These are phyloP conservation scores for Planiliza haematocheilus DNA, from an alignment of 2,113 vertebrate genomes.

Conservation along the genomic window DNA sequence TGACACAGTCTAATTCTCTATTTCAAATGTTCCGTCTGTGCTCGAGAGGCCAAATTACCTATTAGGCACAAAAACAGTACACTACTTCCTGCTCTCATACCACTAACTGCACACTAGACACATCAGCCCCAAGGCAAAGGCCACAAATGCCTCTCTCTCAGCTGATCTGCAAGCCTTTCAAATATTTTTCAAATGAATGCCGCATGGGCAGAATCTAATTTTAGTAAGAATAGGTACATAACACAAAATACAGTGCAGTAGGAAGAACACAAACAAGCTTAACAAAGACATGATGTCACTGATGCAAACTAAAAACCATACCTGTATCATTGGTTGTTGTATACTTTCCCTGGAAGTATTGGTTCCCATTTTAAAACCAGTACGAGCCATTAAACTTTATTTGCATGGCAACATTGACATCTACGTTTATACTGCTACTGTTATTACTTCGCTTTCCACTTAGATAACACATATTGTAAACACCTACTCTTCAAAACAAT, in stretches of 20 bases:
- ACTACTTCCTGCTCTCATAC: slow-evolving; percentile 10
- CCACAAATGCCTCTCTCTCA: slow-evolving; percentile 46
- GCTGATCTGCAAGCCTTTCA: slow-evolving; percentile 38
- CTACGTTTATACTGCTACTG: background rate
- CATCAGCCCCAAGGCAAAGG: slow-evolving; percentile 29
- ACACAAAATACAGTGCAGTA: background rate
- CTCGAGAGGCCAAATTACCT: background rate
- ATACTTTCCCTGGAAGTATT: background rate
- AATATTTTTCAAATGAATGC: slow-evolving; percentile 15
- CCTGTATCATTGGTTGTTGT: background rate
- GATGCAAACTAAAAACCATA: background rate
- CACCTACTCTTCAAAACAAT: background rate
- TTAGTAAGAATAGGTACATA: background rate
- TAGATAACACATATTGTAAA: too few species aligned
- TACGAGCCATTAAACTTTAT: background rate
- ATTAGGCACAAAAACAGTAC: slow-evolving; percentile 23
- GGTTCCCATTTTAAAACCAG: background rate
- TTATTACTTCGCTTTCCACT: background rate
- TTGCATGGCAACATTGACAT: background rate
- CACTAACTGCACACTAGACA: slow-evolving; percentile 24
- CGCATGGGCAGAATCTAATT: slow-evolving; percentile 1
- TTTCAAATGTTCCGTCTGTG: slow-evolving; percentile 10
- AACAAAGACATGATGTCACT: background rate
- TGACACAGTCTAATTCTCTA: background rate
- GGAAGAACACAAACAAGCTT: slow-evolving; percentile 1